Conservation (phyloP, 2,113 vertebrate species). For the Mastomys natalensis region DNA sequence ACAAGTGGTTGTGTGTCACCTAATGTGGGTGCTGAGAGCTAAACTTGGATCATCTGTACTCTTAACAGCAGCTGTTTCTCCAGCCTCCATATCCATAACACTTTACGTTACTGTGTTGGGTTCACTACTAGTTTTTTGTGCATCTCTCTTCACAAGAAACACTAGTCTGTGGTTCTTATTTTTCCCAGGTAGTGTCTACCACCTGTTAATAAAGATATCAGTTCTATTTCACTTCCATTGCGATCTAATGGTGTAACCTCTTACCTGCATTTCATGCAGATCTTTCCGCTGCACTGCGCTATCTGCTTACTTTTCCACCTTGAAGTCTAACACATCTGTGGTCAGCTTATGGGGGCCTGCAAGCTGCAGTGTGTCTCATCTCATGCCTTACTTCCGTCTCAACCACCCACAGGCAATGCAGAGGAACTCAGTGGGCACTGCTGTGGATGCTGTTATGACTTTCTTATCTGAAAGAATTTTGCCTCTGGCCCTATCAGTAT, state of each 20-base stretch:
- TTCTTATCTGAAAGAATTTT: not conserved
- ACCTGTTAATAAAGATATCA: not conserved
- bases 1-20: not conserved
- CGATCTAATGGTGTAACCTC: not conserved
- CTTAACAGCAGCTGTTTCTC: not conserved
- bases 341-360: not conserved
- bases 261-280: not conserved
- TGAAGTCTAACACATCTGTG: not conserved
- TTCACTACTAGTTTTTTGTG: not conserved
- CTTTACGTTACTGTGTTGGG: not conserved
- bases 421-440: fast-evolving
- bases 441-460: not conserved
- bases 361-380: too few species aligned
- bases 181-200: not conserved
- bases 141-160: not conserved
- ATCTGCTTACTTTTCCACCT: not conserved
- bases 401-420: fast-evolving
- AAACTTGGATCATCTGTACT: not conserved
- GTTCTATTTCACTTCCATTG: not conserved
- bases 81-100: not conserved
- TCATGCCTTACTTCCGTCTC: not conserved
- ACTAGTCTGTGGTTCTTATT: not conserved
- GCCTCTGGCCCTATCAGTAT: not conserved
- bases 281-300: not conserved
- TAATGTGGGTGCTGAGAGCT: not conserved